Evolutionary conservation across 2,797 vertebrate genomes (phyloP).

Genomic region (Danio jaintianensis): DNA sequence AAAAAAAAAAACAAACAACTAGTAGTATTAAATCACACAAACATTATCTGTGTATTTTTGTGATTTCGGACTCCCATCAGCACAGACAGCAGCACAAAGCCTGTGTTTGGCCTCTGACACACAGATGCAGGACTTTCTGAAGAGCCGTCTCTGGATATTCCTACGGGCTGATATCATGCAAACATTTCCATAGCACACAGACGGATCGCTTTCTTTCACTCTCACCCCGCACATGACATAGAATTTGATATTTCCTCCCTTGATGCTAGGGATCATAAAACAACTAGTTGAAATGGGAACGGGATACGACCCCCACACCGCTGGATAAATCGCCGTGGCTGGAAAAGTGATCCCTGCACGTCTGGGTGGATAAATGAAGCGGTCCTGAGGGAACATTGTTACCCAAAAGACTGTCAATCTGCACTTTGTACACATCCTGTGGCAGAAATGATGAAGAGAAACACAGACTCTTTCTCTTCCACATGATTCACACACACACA

Average conservation of each 20-base stretch:
- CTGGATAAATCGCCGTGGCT: constrained; percentile 56
- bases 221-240: constrained; percentile 37
- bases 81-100: constrained; percentile 26
- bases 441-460: not conserved
- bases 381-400: constrained; percentile 35
- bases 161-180: constrained; percentile 70
- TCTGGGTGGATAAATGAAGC: constrained; percentile 39
- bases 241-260: constrained; percentile 63
- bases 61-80: constrained; percentile 71
- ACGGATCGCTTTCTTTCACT: constrained; percentile 20
- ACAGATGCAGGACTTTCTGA: constrained; percentile 62
- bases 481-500: constrained; percentile 2
- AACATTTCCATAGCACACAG: constrained; percentile 75
- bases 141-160: constrained; percentile 57
- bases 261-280: constrained; percentile 66
- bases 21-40: too few relatives aligned
- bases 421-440: constrained; percentile 33
- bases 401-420: constrained; percentile 51
- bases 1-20: too few relatives aligned
- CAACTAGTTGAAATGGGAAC: constrained; percentile 51
- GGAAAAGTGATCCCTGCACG: constrained; percentile 36
- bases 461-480: not conserved
- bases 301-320: not conserved
- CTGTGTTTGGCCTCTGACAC: constrained; percentile 31
- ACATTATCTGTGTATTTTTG: too few relatives aligned